These are phyloP conservation scores for Parnassius orleans DNA, from an alignment of 2,888 invertebrate species.

Conservation along the genomic window DNA sequence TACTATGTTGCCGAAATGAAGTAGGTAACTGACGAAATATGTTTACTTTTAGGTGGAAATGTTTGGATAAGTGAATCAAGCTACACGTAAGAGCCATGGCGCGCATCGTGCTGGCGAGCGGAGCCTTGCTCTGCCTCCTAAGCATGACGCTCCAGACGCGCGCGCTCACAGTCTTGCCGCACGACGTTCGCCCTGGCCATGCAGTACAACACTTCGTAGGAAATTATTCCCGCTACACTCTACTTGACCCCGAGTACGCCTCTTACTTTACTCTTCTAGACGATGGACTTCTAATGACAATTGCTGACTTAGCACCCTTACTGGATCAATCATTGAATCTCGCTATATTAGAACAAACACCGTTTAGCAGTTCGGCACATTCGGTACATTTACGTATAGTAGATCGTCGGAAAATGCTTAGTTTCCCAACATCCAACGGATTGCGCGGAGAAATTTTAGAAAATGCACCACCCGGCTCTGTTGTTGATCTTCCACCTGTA, in stretches of 20 bases:
- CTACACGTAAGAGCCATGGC: slow-evolving; percentile 54
- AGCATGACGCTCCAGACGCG: slow-evolving; percentile 53
- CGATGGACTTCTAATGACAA: slow-evolving; percentile 95
- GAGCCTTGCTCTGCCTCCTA: slow-evolving; percentile 65
- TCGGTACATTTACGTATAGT: slow-evolving; percentile 90
- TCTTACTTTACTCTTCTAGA: slow-evolving; percentile 93
- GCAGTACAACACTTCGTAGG: slow-evolving; percentile 89
- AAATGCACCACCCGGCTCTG: slow-evolving; percentile 87
- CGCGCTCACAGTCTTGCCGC: slow-evolving; percentile 87
- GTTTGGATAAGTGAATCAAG: slow-evolving; percentile 57
- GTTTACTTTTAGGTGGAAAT: slow-evolving; percentile 60
- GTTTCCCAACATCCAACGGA: slow-evolving; percentile 84
- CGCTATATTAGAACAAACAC: slow-evolving; percentile 89
- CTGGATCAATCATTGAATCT: slow-evolving; percentile 91
- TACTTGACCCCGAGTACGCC: slow-evolving; percentile 89
- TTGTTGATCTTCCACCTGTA: slow-evolving; percentile 86
- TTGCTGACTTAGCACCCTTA: slow-evolving; percentile 90
- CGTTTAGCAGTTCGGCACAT: slow-evolving; percentile 89
- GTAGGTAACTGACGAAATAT: background rate
- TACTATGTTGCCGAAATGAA: too few relatives aligned
- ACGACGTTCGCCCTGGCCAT: slow-evolving; percentile 94
- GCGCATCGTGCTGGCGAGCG: slow-evolving; percentile 62
- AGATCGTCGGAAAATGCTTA: slow-evolving; percentile 90
- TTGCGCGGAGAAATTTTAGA: slow-evolving; percentile 87
- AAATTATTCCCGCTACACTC: slow-evolving; percentile 76